Percentiles rank a stretch among this genome's conserved stretches.
These are phyloP conservation scores for Coleophora flavipennella DNA, from an alignment of 2,888 invertebrate genomes.

Conservation along the genomic window DNA sequence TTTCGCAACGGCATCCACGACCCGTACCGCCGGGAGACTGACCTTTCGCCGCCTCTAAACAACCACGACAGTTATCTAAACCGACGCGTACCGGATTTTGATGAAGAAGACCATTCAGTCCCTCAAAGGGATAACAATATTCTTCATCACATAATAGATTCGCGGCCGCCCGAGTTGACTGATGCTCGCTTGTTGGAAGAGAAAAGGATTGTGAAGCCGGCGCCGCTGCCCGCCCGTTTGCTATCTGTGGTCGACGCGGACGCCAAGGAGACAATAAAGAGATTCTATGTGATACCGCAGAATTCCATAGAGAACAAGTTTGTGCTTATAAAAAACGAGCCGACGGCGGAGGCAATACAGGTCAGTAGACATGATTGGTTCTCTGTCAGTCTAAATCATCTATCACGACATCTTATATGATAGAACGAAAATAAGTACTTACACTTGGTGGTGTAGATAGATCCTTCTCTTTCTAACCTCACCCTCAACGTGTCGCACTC, in stretches of 20 bases:
- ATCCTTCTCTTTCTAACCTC: too few relatives aligned
- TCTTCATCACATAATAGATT: constrained; percentile 35
- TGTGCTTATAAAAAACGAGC: constrained; percentile 77
- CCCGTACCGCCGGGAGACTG: constrained; percentile 38
- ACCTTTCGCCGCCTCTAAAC: constrained; percentile 42
- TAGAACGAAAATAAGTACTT: too few relatives aligned
- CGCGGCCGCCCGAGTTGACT: constrained; percentile 39
- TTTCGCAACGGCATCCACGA: constrained; percentile 56
- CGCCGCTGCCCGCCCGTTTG: constrained; percentile 52
- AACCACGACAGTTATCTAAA: constrained; percentile 52
- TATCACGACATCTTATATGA: too few relatives aligned
- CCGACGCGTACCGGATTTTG: constrained; percentile 54
- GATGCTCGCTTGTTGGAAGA: constrained; percentile 50
- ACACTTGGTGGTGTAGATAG: too few relatives aligned
- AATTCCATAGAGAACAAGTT: constrained; percentile 73
- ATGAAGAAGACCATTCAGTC: constrained; percentile 49
- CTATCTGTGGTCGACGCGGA: constrained; percentile 50
- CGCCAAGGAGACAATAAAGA: constrained; percentile 44
- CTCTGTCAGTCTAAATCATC: background rate
- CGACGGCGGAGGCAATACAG: constrained; percentile 53
- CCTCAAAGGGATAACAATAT: constrained; percentile 39
- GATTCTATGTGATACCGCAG: constrained; percentile 62
- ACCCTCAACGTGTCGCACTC: too few relatives aligned
- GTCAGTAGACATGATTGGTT: constrained; percentile 31
- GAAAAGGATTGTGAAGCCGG: constrained; percentile 56